Conservation (phyloP, 2,113 vertebrate species). For the Chaetura pelagica region DNA sequence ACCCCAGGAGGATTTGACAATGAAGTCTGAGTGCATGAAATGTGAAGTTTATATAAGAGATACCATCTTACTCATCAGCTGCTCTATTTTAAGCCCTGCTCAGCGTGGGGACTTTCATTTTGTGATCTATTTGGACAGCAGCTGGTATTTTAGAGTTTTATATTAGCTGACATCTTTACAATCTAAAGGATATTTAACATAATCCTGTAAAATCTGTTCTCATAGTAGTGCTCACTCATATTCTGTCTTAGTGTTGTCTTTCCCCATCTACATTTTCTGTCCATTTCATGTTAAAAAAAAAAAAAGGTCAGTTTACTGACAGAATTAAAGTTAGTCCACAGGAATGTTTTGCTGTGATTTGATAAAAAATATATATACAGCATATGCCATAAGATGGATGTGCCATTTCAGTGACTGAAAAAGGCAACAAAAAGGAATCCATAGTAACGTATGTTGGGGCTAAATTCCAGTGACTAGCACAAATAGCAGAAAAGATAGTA, state of each 20-base stretch:
- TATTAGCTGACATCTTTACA: constrained; percentile 3
- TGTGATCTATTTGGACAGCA: constrained; percentile 58
- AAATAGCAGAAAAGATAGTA: neutral
- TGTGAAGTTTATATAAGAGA: constrained; percentile 42
- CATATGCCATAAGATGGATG: neutral
- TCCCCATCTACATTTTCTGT: neutral
- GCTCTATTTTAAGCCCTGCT: constrained; percentile 54
- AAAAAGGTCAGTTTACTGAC: neutral
- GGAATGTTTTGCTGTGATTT: neutral
- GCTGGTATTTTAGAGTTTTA: constrained; percentile 31
- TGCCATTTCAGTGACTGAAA: constrained; percentile 38
- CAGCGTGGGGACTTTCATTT: constrained; percentile 22
- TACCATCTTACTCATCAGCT: constrained; percentile 41
- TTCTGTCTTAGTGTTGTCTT: neutral
- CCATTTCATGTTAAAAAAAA: neutral
- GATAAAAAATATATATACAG: neutral
- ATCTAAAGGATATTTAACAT: neutral
- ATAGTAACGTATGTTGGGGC: constrained; percentile 27
- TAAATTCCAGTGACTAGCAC: neutral
- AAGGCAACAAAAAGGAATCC: constrained; percentile 28
- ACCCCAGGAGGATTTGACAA: neutral
- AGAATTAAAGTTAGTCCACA: neutral
- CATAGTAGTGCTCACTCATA: neutral
- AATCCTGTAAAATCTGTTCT: constrained; percentile 27
- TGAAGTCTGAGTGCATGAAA: constrained; percentile 7